Evolutionary conservation across 2,888 invertebrate species (phyloP).

Genomic region (Philereme transversata): DNA sequence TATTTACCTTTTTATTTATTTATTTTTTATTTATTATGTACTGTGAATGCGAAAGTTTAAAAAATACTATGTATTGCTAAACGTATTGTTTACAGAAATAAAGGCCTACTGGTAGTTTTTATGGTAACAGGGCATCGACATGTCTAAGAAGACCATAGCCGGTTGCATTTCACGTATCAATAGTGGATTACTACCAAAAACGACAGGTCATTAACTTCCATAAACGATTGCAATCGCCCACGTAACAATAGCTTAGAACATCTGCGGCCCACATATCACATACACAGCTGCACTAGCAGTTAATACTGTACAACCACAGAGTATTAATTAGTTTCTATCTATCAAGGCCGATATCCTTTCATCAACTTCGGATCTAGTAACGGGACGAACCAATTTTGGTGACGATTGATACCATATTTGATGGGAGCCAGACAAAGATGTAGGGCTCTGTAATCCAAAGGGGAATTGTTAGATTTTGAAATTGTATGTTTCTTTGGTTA

Average conservation of each 20-base stretch:
- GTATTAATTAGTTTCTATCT: conserved; percentile 1
- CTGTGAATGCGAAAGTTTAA: too few relatives aligned
- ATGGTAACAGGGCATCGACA: conserved; percentile 6
- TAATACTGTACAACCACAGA: conserved; percentile 9
- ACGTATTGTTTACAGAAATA: background rate
- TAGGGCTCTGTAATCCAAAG: conserved; percentile 12
- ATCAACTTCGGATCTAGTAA: conserved; percentile 59
- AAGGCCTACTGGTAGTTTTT: background rate
- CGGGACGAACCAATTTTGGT: conserved; percentile 53
- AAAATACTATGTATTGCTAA: too few relatives aligned
- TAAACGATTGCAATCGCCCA: conserved; percentile 37
- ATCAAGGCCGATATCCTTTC: conserved; percentile 67
- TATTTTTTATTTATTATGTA: too few relatives aligned
- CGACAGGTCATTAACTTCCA: conserved; percentile 38
- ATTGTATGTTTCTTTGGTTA: conserved; percentile 1
- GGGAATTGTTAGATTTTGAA: conserved; percentile 2
- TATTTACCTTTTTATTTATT: too few relatives aligned
- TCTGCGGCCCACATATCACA: conserved; percentile 66
- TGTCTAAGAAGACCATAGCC: conserved; percentile 4
- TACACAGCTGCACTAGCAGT: conserved; percentile 17
- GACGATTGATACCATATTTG: conserved; percentile 53
- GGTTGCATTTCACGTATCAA: conserved; percentile 29
- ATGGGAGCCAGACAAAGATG: conserved; percentile 39
- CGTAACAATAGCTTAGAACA: conserved; percentile 55
- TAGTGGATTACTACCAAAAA: conserved; percentile 39